Evolutionary conservation across 2,113 vertebrate species (phyloP).

Genomic region (Muntiacus reevesi): DNA sequence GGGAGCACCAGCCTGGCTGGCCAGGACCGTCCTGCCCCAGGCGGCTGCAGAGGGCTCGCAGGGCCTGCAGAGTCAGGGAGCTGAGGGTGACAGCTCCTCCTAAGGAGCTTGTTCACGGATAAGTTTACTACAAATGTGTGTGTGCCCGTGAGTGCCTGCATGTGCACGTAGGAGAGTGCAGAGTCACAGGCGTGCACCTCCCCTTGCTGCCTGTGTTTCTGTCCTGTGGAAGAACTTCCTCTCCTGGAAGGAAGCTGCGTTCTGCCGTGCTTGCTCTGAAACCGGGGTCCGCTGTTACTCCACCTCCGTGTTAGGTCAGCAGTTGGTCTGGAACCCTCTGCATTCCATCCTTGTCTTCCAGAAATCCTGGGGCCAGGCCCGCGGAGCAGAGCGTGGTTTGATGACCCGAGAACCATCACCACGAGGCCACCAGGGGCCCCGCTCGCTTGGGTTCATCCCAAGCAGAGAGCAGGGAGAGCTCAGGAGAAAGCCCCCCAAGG

Average conservation of each 20-base stretch:
- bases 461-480: neutral
- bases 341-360: neutral
- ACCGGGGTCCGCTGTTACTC: neutral
- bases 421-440: neutral
- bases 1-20: fast-evolving
- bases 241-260: fast-evolving
- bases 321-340: neutral
- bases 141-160: neutral
- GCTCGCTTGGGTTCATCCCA: neutral
- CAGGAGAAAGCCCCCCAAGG: neutral
- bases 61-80: fast-evolving
- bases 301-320: fast-evolving
- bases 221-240: neutral
- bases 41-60: fast-evolving
- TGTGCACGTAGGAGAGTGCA: fast-evolving
- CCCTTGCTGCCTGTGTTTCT: neutral
- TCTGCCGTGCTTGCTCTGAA: neutral
- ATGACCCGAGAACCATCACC: neutral
- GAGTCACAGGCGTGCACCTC: neutral
- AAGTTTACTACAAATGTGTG: neutral
- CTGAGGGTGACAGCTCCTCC: neutral
- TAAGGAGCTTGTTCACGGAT: neutral
- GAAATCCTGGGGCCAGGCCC: neutral
- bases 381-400: fast-evolving
- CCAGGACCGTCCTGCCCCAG: fast-evolving